Conservation (phyloP, 2,113 vertebrate species). For the Arenaria interpres region DNA sequence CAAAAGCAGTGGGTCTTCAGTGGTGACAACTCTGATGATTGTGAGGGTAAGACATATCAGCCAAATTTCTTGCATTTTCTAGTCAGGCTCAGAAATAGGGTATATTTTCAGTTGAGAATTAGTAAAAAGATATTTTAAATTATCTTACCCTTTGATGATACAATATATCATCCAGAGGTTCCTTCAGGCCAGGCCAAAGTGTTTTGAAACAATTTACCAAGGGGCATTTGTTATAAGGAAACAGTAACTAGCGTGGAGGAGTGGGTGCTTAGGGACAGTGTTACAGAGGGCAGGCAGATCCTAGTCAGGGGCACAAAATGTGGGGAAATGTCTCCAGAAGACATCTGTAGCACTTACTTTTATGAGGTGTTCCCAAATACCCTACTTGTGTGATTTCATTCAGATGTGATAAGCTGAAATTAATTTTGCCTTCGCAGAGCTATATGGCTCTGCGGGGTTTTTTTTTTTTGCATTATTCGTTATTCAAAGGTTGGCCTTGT, state of each 20-base stretch:
- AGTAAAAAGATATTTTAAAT: background rate
- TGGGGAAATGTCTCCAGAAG: background rate
- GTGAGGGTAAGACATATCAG: background rate
- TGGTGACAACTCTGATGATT: background rate
- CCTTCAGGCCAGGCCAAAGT: background rate
- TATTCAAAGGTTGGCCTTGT: background rate
- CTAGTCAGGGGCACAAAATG: background rate
- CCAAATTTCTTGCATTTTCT: background rate
- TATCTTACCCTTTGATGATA: background rate
- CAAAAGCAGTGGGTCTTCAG: background rate
- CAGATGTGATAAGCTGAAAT: background rate
- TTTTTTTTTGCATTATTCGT: background rate
- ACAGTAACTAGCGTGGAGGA: background rate
- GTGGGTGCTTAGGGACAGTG: background rate
- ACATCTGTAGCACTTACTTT: background rate
- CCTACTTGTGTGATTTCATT: background rate
- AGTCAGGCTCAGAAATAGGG: background rate
- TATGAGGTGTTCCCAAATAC: background rate
- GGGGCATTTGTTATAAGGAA: background rate
- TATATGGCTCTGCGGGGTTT: background rate
- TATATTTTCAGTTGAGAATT: background rate
- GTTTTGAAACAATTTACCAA: background rate
- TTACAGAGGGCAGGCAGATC: background rate
- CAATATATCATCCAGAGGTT: background rate
- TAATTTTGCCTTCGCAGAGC: background rate